Base-by-base conservation (phyloP, 2,888 invertebrate species). In the Hecatera dysodea region DNA sequence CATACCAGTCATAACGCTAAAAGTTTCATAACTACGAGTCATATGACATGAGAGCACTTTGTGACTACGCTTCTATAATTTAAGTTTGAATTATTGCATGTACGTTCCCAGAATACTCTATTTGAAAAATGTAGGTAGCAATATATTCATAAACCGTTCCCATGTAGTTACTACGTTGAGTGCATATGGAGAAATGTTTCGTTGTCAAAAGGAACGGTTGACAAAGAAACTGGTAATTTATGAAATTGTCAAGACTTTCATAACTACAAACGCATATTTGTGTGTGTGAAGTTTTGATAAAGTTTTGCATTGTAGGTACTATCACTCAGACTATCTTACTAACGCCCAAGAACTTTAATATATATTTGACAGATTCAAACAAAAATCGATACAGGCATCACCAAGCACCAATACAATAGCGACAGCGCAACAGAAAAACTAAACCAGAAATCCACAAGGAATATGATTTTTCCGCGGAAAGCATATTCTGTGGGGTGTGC, bases 401-500 rank as follows among this genome's bases (percentile, higher is more conserved):
- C 29, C 39, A 42, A 53, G 52, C 22, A 12, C 5, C n/a, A 60
- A 36, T 60, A 60, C 29, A 67, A 46, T n/a, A 60, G n/a, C 24
- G 2, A 22, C 27, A 72, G 9, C 3, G 9, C n/a, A n/a, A 36
- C 33, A 56, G 7, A 56, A 69, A 50, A 67, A 50, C 36, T 4
- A 11, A 64, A 48, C 59, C 64, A 64, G 52, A 77, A 75, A 72
- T 75, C 42, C 46, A 17, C 42, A 72, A 46, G 42, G 63, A 82
- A 84, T 80, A 84, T 80, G 72, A 82, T 78, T 80, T 85, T 80
- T 59, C 73, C 29, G 24, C 50, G 67, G 22, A 82, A 77, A 84
- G 80, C 85, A 82, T 89, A 87, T 88, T 88, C 85, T 82, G 84
- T 82, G 70, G 81, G 81, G 73, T 84, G 73, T 72, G 83, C 79